Base-by-base conservation (phyloP, 2,888 invertebrate species). In the Saturnia pavonia region DNA sequence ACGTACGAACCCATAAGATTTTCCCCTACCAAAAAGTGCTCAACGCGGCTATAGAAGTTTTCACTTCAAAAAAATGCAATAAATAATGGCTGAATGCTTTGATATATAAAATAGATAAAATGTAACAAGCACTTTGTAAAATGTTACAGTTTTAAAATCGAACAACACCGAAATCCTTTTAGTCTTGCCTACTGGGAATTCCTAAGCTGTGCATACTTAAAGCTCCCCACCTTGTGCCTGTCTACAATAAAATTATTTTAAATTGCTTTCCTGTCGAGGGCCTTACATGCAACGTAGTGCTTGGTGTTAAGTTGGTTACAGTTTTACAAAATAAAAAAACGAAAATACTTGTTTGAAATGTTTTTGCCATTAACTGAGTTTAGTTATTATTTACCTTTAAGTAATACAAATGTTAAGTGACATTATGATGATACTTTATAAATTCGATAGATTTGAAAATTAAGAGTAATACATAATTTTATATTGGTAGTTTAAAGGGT, bases 151-250 rank as follows among this genome's bases (percentile, higher is more conserved):
- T 71, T 63, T 51, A 25, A 16, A 48, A 63, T 14, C 25, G 63
- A 27, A 73, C 74, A 74, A 80, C 80, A 81, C 72, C 72, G 77
- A 75, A 80, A 80, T 72, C 80, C 82, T 80, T 80, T 81, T 81
- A 80, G 78, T 57, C 69, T 73, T 74, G 74, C 19, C 76, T 73
- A 71, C 70, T 72, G 70, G 71, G 71, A 68, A 72, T 67, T 73
- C 67, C 68, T 43, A 73, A 70, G 73, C 66, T 68, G 63, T 74
- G 60, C 76, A 72, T 54, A 74, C 71, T 72, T 72, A 34, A 68
- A 71, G 70, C 70, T 69, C 65, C 71, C 71, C 70, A 60, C 48
- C 67, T 57, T 69, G 63, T 40, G 68, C 40, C 57, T 68, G 68
- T 71, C 65, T 71, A 68, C 71, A 68, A 42, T 68, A 40, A 71